phyloP scores from a whole-genome alignment of 2,888 invertebrate genomes.

The Cephalotes varians region DNA sequence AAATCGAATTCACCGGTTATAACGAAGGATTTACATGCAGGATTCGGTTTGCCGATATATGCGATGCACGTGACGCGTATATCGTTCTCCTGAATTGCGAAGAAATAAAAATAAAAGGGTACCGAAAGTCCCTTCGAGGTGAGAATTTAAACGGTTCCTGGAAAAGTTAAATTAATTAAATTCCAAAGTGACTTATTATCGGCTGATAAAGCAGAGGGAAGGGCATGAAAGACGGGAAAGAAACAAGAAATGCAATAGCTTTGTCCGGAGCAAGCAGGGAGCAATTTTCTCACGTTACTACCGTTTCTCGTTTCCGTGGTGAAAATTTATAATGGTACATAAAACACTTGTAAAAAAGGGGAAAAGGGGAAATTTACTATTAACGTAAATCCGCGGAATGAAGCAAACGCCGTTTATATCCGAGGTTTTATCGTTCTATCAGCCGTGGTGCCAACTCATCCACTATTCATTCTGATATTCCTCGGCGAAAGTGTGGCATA shows the following conservation, averaged over 20 bases:
- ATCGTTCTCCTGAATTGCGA: constrained; percentile 14
- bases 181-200: constrained; percentile 53
- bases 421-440: constrained; percentile 51
- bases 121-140: background rate
- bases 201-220: constrained; percentile 37
- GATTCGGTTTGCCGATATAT: constrained; percentile 25
- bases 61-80: constrained; percentile 40
- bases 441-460: constrained; percentile 41
- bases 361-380: constrained; percentile 36
- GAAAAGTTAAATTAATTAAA: constrained; percentile 46
- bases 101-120: constrained; percentile 24
- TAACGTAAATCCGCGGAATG: constrained; percentile 51
- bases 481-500: constrained; percentile 6
- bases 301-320: constrained; percentile 44
- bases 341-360: constrained; percentile 47
- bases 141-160: constrained; percentile 32
- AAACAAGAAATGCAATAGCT: constrained; percentile 38
- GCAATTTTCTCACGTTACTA: constrained; percentile 43
- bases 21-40: constrained; percentile 42
- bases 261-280: constrained; percentile 23
- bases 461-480: constrained; percentile 53
- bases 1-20: constrained; percentile 42
- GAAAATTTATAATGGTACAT: constrained; percentile 52
- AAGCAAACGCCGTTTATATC: constrained; percentile 27
- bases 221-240: constrained; percentile 14